phyloP scores from a whole-genome alignment of 2,888 invertebrate species.

The Himalopsyche japonica region DNA sequence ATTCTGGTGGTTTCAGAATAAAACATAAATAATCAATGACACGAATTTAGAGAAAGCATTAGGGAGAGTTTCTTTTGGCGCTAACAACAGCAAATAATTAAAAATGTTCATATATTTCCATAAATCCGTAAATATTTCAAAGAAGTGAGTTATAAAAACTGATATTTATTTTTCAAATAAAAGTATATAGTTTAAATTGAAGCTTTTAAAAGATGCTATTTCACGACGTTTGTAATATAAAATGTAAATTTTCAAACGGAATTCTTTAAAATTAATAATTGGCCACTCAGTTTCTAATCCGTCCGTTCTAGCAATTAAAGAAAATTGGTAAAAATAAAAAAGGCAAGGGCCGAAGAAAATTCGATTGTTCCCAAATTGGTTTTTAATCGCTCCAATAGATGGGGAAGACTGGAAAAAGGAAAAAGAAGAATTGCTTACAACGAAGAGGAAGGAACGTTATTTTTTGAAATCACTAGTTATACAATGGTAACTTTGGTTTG shows the following conservation, averaged over 20 bases:
- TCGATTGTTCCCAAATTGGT: slow-evolving; percentile 41
- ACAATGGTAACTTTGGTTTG: background rate
- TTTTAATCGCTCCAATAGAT: slow-evolving; percentile 39
- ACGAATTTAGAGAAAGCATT: no score
- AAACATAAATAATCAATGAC: no score
- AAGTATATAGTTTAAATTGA: no score
- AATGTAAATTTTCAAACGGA: background rate
- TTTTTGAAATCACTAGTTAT: background rate
- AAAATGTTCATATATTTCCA: no score
- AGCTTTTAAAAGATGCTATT: no score
- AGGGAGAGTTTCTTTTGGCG: no score
- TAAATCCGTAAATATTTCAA: no score
- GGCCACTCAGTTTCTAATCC: background rate
- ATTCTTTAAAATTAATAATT: background rate
- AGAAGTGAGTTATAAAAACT: no score
- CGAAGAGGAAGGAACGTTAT: background rate
- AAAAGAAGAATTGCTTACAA: slow-evolving; percentile 33
- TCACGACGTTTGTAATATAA: background rate
- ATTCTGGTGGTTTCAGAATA: no score
- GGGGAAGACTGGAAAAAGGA: slow-evolving; percentile 28
- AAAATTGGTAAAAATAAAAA: slow-evolving; percentile 23
- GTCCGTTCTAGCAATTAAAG: background rate
- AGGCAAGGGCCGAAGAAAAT: slow-evolving; percentile 17
- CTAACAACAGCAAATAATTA: no score
- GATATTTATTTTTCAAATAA: no score